phyloP scores from a whole-genome alignment of 2,888 invertebrate species.

The Pyrrhopygopsis socrates region DNA sequence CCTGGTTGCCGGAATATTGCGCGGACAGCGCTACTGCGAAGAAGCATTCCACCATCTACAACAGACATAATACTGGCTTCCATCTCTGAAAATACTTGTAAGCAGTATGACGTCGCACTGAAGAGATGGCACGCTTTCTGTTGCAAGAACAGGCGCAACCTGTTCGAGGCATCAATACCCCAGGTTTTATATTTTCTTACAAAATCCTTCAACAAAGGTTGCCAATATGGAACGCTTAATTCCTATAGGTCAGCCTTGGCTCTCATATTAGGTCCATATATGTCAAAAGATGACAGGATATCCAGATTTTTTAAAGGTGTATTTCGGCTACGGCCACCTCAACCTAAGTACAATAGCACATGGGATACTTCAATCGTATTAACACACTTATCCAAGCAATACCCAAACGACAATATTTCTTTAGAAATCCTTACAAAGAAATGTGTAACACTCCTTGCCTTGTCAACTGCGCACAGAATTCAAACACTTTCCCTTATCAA shows the following conservation, averaged over 20 bases:
- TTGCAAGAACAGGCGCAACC: background rate
- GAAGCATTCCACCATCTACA: background rate
- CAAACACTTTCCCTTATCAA: constrained; percentile 10
- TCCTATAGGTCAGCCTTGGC: background rate
- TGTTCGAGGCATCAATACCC: background rate
- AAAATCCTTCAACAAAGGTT: background rate
- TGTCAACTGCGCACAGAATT: background rate
- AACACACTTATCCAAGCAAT: background rate
- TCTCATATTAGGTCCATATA: background rate
- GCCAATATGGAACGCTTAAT: background rate
- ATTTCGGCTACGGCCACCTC: background rate
- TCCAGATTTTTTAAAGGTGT: background rate
- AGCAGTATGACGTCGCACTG: constrained; percentile 49
- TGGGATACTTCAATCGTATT: background rate
- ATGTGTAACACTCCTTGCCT: background rate
- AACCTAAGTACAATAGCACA: background rate
- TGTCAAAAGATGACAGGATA: background rate
- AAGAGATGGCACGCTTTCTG: background rate
- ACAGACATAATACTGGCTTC: constrained; percentile 52
- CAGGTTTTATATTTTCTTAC: background rate
- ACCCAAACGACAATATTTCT: background rate
- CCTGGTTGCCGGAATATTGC: constrained; percentile 51
- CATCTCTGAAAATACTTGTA: constrained; percentile 23
- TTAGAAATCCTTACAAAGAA: constrained; percentile 1
- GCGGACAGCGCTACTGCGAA: constrained; percentile 29